Evolutionary conservation across 1,140 invertebrate genomes (phyloP).

Genomic region (Epicauta chinensis): DNA sequence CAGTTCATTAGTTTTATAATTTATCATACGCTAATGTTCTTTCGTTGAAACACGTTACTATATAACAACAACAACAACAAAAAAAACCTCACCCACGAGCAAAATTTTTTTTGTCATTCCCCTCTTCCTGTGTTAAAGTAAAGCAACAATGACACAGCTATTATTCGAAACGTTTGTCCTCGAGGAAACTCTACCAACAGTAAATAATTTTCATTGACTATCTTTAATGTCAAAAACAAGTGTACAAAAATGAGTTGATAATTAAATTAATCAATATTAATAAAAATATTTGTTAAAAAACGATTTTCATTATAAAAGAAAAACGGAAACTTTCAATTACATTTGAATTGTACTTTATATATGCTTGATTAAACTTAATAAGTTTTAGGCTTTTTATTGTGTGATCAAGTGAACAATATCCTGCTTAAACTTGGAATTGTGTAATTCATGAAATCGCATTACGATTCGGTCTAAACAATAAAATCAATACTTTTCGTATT

Average conservation of each 20-base stretch:
- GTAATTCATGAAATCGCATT: conserved; percentile 3
- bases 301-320: too few species aligned
- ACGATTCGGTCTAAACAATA: conserved; percentile 5
- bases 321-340: too few species aligned
- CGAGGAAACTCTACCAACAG: background rate
- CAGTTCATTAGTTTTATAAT: conserved; percentile 17
- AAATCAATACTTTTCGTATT: conserved; percentile 4
- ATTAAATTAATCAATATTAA: background rate
- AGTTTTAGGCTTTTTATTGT: too few species aligned
- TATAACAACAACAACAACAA: conserved; percentile 7
- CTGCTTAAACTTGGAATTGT: background rate
- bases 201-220: conserved; percentile 12
- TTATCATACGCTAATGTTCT: conserved; percentile 16
- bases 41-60: conserved; percentile 8
- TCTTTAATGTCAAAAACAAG: background rate
- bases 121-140: background rate
- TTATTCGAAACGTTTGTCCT: conserved; percentile 1
- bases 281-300: too few species aligned
- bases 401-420: background rate
- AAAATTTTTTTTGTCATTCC: background rate
- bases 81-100: background rate
- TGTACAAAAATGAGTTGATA: background rate
- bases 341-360: too few species aligned
- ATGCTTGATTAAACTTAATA: too few species aligned
- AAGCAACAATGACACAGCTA: conserved; percentile 10